phyloP scores from a whole-genome alignment of 2,888 invertebrate genomes.

The Chironomus tentans region DNA sequence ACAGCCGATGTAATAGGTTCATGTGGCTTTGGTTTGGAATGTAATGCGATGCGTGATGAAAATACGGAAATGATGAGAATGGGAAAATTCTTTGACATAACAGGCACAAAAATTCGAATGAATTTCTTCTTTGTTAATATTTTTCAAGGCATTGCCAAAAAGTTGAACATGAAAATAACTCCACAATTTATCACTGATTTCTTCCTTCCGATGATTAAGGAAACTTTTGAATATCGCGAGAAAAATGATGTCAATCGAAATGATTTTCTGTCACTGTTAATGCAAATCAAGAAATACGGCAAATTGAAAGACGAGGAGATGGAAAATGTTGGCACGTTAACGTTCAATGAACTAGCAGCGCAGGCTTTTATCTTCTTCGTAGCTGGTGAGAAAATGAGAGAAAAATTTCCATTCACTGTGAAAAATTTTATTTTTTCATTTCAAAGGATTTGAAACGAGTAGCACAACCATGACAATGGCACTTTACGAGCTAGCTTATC shows the following conservation, averaged over 20 bases:
- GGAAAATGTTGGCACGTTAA: constrained; percentile 2
- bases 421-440: neutral
- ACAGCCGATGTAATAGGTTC: constrained; percentile 24
- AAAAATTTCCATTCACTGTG: neutral
- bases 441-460: constrained; percentile 23
- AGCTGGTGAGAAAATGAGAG: neutral
- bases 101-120: neutral
- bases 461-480: constrained; percentile 19
- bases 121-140: constrained; percentile 1
- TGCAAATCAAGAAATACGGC: constrained; percentile 9
- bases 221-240: constrained; percentile 9
- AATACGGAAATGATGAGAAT: constrained; percentile 22
- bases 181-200: constrained; percentile 5
- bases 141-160: neutral
- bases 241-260: constrained; percentile 13
- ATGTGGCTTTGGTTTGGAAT: constrained; percentile 24
- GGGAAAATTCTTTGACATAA: constrained; percentile 5
- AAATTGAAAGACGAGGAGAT: constrained; percentile 5
- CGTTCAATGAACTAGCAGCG: constrained; percentile 17
- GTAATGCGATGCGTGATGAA: constrained; percentile 20
- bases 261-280: constrained; percentile 22
- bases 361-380: constrained; percentile 25
- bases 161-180: neutral
- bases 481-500: constrained; percentile 10
- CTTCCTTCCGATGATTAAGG: constrained; percentile 11